Conservation (phyloP, 2,797 vertebrate genomes). For the Halcyon smyrnensis region DNA sequence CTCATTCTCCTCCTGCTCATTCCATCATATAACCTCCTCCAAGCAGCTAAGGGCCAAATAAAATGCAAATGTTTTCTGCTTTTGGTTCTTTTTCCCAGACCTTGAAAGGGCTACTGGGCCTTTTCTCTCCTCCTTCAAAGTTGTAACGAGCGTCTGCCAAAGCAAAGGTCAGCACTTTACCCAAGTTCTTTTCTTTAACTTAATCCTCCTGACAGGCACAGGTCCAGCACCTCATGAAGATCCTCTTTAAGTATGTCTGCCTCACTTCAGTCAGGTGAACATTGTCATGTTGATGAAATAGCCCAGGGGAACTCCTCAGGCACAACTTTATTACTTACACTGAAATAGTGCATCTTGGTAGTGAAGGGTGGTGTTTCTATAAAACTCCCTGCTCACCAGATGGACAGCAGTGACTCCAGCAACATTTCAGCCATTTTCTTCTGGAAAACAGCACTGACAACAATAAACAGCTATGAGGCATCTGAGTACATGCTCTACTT, state of each 20-base stretch:
- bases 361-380: neutral
- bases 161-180: conserved; percentile 28
- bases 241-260: conserved; percentile 35
- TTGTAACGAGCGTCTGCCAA: neutral
- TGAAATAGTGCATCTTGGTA: neutral
- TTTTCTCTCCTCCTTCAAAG: conserved; percentile 8
- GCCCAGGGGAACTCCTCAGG: neutral
- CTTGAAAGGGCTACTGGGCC: neutral
- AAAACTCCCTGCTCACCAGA: neutral
- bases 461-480: neutral
- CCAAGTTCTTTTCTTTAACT: neutral
- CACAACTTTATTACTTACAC: neutral
- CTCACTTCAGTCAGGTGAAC: conserved; percentile 38
- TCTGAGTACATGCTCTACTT: neutral
- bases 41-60: conserved; percentile 18
- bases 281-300: conserved; percentile 17
- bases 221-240: conserved; percentile 38
- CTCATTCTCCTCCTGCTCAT: neutral
- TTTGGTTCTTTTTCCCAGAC: neutral
- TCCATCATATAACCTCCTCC: neutral
- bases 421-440: neutral
- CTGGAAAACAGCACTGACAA: neutral
- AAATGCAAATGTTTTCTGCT: conserved; percentile 24
- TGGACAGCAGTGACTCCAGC: neutral
- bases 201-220: conserved; percentile 51